phyloP scores from a whole-genome alignment of 2,888 invertebrate genomes.

The Galerucella nymphaeae region DNA sequence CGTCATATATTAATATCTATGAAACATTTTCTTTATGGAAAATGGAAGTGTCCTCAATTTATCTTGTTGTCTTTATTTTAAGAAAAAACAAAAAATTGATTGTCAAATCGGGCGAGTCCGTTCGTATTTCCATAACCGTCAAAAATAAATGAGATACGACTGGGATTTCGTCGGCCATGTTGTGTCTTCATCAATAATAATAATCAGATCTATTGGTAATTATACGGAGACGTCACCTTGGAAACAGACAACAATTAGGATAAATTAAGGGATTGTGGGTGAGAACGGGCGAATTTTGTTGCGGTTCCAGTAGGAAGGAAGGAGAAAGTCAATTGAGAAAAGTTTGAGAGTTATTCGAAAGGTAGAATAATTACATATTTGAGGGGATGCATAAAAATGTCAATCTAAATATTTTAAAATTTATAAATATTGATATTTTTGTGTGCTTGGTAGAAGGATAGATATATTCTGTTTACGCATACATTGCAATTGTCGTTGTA shows the following conservation, averaged over 20 bases:
- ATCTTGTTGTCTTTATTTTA: background rate
- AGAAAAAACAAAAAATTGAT: background rate
- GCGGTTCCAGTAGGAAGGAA: conserved; percentile 32
- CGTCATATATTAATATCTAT: background rate
- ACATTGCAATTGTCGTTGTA: conserved; percentile 26
- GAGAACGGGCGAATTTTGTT: conserved; percentile 36
- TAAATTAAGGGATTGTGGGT: conserved; percentile 59
- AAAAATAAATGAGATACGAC: conserved; percentile 51
- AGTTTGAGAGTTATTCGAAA: conserved; percentile 16
- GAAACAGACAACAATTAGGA: conserved; percentile 65
- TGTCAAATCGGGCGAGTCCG: conserved; percentile 6
- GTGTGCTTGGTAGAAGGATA: no score
- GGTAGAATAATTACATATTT: conserved; percentile 5
- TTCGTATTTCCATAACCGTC: conserved; percentile 40
- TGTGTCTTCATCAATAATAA: conserved; percentile 64
- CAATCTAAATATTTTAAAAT: background rate
- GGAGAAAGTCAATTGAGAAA: conserved; percentile 30
- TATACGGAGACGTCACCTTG: conserved; percentile 63
- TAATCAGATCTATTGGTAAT: conserved; percentile 65
- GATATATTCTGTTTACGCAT: conserved; percentile 3
- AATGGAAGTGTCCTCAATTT: background rate
- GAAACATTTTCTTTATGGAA: background rate
- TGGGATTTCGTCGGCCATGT: conserved; percentile 51
- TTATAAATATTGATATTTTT: background rate
- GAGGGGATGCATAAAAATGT: background rate